Evolutionary conservation across 2,888 invertebrate species (phyloP), one percentile per base, ranked within the genome.

Genomic region (Melieria crassipennis): DNA sequence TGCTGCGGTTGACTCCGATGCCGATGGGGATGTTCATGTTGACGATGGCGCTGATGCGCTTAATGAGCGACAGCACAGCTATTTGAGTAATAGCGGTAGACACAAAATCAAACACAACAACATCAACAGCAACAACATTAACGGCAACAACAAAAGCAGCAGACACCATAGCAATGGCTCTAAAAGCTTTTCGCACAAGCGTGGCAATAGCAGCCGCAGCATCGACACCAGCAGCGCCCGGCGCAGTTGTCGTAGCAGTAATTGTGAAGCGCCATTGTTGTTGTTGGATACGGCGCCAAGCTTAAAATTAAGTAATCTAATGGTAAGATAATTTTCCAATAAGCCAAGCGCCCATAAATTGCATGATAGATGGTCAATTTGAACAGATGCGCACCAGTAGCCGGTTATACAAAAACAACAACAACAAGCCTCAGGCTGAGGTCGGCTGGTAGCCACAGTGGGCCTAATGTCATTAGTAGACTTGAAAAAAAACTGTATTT

Each of bases 221-320:
- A 75, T 42, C 66, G 72, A 64, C 71, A 57, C 43, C 63, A 73
- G 46, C 16, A 68, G 77, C n/a, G 42, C 66, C 30, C 58, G 65
- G 10, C 16, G 58, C 42, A 69, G 46, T 63, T 64, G 70, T 70
- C 71, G 71, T 72, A 69, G 71, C 69, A 75, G 69, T 70, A 73
- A 73, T 73, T 69, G 67, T 72, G 73, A 63, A 65, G 58, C 46
- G 55, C 83, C 82, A 78, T 78, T 76, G 69, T 73, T 85, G 70
- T 73, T 85, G 77, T 81, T 84, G 77, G 83, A 83, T 79, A 84
- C 85, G 74, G 83, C 84, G 78, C 86, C 86, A 70, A 86, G 86
- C 76, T 79, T 85, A 73, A 86, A 86, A 84, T 84, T 86, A 79
- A 86, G 86, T 79, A 85, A 86, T 81, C 84, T 86, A 78, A 86